A percentile compares a stretch with the other conserved stretches of the same genome.
phyloP scores from a whole-genome alignment of 1,140 invertebrate genomes.

The Platyura marginata region DNA sequence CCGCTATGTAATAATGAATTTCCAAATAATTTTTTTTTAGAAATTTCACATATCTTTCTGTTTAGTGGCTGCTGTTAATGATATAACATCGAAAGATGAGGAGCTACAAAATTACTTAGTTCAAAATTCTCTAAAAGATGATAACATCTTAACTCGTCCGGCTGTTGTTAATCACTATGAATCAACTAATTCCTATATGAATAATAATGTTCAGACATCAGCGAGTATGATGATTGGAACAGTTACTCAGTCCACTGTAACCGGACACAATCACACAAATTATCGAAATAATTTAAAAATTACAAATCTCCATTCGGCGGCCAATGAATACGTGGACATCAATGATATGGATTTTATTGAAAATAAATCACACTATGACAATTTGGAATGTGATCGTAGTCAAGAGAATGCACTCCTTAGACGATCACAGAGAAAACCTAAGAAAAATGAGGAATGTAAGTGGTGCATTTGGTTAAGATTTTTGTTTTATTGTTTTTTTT shows the following conservation, averaged over 20 bases:
- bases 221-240: no score
- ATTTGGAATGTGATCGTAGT: no score
- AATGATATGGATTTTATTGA: not conserved
- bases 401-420: not conserved
- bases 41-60: not conserved
- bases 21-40: not conserved
- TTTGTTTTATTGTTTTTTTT: not conserved
- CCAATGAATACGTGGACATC: not conserved
- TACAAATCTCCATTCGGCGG: not conserved
- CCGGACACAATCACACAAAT: no score
- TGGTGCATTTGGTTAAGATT: not conserved
- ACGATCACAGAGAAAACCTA: not conserved
- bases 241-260: no score
- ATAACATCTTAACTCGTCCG: no score
- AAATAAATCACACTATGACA: not conserved
- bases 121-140: not conserved
- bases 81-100: not conserved
- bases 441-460: not conserved
- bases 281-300: no score
- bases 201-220: no score
- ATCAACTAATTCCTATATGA: no score
- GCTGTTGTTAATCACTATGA: no score
- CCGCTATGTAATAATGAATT: not conserved
- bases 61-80: constrained; percentile 2
- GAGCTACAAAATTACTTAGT: not conserved